Base-by-base conservation (phyloP, 2,797 vertebrate species). In the Echiichthys vipera region DNA sequence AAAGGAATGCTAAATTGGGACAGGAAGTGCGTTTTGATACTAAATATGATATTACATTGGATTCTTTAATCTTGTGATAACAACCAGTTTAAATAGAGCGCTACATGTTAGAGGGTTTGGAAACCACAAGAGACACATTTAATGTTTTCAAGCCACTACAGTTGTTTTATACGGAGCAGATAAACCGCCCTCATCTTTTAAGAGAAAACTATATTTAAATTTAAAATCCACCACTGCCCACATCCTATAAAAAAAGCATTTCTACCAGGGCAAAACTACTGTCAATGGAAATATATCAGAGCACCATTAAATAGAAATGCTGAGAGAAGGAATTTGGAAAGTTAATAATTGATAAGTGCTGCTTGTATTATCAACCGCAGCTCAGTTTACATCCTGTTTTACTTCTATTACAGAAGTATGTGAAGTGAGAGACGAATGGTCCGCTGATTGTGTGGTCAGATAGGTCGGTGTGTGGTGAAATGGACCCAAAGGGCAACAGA, bases 261-360 rank as follows among this genome's bases (percentile, higher is more conserved):
- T 69, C 36, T 45, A 49, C 18, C 4, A 15, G n/a, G 43, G 40
- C 11, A 74, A 80, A 84, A 64, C 47, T 36, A 39, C 42, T 62
- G 70, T 80, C 62, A 75, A 50, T 81, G 57, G 66, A 63, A 71
- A 62, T 40, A 74, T 78, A 76, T 66, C 24, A 72, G 22, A 53
- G 29, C 43, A 34, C 4, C 32, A 64, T 67, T 43, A 65, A 82
- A 83, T 72, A 51, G 63, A 82, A 69, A 85, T 65, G 55, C 55
- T 30, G 32, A 11, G 37, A 55, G 45, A 62, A 76, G 20, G 25
- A 4, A 39, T 74, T 66, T 64, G 50, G 29, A 30, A 45, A 66
- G 73, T 82, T 77, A 83, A 85, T 86, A 57, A 83, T 77, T 88
- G 10, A 86, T 78, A 71, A 18, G 34, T 53, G n/a, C 55, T 59